Evolutionary conservation across 2,888 invertebrate species (phyloP), one percentile per base, ranked within the genome.

Genomic region (Ichneumon xanthorius): DNA sequence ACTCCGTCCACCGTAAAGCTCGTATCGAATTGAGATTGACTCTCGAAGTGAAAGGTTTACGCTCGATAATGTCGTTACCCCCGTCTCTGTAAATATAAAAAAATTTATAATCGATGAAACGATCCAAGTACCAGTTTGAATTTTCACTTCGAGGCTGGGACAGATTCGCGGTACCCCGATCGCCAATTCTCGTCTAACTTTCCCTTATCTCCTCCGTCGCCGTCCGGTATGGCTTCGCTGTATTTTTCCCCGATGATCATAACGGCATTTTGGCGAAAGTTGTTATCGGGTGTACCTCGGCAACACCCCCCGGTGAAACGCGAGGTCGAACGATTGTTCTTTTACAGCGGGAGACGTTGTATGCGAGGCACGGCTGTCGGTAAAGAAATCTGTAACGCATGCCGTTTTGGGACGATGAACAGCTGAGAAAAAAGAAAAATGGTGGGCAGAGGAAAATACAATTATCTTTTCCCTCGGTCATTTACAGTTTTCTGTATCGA

Each of bases 201-300:
- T n/a, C 26, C 33, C 45, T 73, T 80, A 80, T 80, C 55, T 53
- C 4, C 40, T 33, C 14, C 1, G 19, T 45, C 70, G 33, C 40
- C 55, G 55, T 71, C 37, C 76, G 76, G 58, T 11, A 26, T 26
- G 5, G 9, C 4, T 22, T 37, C 50, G 22, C 11, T 48, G 19
- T 40, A 40, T 78, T 78, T 37, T 68, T 6, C 22, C 55, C 26
- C 22, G 26, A 6, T 40, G 61, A 81, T 76, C 63, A 81, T 5
- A 70, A 37, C 40, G 50, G 11, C 33, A 81, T 68, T 81, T 75
- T 14, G 50, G 45, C 5, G 80, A 73, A 73, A 48, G 22, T 67
- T 75, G 6, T 48, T 70, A 78, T 78, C 78, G 45, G 58, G 19
- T n/a, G 14, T 19, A 45, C 53, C 50, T 22, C 11, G 22, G 19